Base-by-base conservation (phyloP, 2,797 vertebrate genomes). In the Xenops minutus region DNA sequence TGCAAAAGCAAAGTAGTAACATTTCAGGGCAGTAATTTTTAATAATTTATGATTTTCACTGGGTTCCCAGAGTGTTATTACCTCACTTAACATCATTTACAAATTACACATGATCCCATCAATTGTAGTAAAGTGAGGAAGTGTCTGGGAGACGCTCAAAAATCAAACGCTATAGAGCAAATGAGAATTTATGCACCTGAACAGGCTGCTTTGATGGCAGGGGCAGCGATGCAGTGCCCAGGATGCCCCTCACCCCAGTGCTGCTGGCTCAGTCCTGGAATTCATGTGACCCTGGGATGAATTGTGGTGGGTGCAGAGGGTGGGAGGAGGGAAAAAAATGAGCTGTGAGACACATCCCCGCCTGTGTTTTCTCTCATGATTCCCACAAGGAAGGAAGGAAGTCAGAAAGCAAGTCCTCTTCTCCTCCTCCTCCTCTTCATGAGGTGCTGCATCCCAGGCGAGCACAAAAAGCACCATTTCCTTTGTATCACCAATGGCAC, bases 81-180 rank as follows among this genome's bases (percentile, higher is more conserved):
- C 95, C 94, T 94, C 88, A 90, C 93, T 97, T 97, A 97, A 97
- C 96, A 96, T 97, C 95, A 97, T 97, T 97, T 97, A 97, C 96
- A 97, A 95, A 97, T 96, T 95, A 86, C 96, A 94, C 93, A 63
- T 75, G 95, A 95, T 95, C 95, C 96, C 95, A 97, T 97, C 95
- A 95, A 97, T 97, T 96, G 93, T 52, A 94, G 90, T 61, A 95
- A 97, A 97, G 92, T 86, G 91, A 96, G 96, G 95, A 97, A 97
- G 95, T 94, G 93, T 97, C 96, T 96, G 94, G 92, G 94, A 96
- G 87, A 95, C 58, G 84, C 84, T 94, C 79, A 92, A 67, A 88
- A 95, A 92, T 93, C 95, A 95, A 96, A 89, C 2, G 63, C 59
- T 81, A 14, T 30, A 69, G 95, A 77, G 85, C 94, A 85, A 92